Percentiles rank a stretch among this genome's conserved stretches.
These are phyloP conservation scores for Muricea muricata DNA, from an alignment of 92 coral and sea anemone species.

Conservation along the genomic window DNA sequence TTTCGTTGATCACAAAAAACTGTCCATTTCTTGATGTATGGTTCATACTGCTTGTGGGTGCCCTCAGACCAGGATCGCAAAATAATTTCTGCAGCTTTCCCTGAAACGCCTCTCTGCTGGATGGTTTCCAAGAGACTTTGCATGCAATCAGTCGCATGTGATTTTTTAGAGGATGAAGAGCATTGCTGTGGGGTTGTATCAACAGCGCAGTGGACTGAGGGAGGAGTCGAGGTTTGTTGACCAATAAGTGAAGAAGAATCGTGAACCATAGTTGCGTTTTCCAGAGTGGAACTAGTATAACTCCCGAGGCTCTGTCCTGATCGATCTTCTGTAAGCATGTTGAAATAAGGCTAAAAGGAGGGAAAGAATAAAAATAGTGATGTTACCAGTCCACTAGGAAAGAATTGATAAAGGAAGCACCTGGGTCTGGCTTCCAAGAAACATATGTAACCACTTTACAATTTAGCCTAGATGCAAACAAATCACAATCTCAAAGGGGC, in stretches of 20 bases:
- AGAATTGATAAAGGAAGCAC: slow-evolving; percentile 30
- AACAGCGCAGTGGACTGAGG: slow-evolving; percentile 26
- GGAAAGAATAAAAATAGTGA: slow-evolving; percentile 44
- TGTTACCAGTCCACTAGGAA: slow-evolving; percentile 26
- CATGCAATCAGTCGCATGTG: slow-evolving; percentile 37
- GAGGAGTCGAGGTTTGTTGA: slow-evolving; percentile 45
- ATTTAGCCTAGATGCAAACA: slow-evolving; percentile 58
- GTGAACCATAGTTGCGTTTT: slow-evolving; percentile 54
- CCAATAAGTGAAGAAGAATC: slow-evolving; percentile 26
- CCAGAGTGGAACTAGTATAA: slow-evolving; percentile 36
- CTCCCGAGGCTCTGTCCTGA: slow-evolving; percentile 34
- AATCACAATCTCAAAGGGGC: slow-evolving; percentile 46
- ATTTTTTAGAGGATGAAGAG: slow-evolving; percentile 39
- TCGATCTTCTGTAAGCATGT: slow-evolving; percentile 42
- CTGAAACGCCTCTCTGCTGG: slow-evolving; percentile 37
- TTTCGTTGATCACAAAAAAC: slow-evolving; percentile 53
- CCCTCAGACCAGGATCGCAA: slow-evolving; percentile 39
- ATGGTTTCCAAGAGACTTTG: slow-evolving; percentile 45
- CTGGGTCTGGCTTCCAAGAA: slow-evolving; percentile 52
- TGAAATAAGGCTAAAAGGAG: slow-evolving; percentile 47
- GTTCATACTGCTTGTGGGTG: slow-evolving; percentile 49
- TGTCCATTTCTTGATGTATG: slow-evolving; percentile 28
- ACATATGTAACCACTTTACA: slow-evolving; percentile 23
- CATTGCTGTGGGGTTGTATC: slow-evolving; percentile 30
- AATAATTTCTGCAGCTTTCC: slow-evolving; percentile 46